These are phyloP conservation scores for Lindbergichthys nudifrons DNA, from an alignment of 2,797 vertebrate genomes.

Conservation along the genomic window DNA sequence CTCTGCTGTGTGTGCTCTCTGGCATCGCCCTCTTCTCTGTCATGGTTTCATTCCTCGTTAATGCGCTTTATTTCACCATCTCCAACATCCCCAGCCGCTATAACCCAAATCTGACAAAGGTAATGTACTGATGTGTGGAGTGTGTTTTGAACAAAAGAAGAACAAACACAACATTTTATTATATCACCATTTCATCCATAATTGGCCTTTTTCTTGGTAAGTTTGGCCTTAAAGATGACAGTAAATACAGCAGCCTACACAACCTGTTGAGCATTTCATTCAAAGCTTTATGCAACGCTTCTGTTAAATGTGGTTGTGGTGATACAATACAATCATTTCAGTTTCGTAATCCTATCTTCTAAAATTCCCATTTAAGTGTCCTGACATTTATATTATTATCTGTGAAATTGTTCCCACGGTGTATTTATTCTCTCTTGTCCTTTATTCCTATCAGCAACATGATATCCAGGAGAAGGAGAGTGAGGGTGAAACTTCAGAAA, in stretches of 20 bases:
- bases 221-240: not conserved
- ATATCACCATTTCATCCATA: not conserved
- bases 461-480: slow-evolving; percentile 3
- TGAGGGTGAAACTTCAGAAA: slow-evolving; percentile 11
- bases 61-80: slow-evolving; percentile 34
- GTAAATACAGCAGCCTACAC: too few relatives aligned
- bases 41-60: slow-evolving; percentile 50
- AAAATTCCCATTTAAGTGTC: not conserved
- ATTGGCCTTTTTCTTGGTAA: not conserved
- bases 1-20: slow-evolving; percentile 65
- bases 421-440: slow-evolving; percentile 5
- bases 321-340: not conserved
- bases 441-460: slow-evolving; percentile 16
- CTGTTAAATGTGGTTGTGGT: too few relatives aligned
- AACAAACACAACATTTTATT: not conserved
- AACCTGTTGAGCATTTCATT: not conserved
- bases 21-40: slow-evolving; percentile 70
- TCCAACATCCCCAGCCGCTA: slow-evolving; percentile 39
- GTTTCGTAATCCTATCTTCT: not conserved
- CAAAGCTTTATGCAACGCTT: not conserved
- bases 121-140: slow-evolving; percentile 22
- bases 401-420: not conserved
- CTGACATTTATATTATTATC: not conserved
- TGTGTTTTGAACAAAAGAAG: not conserved
- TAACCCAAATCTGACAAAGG: slow-evolving; percentile 35